These are phyloP conservation scores for Haliclystus octoradiatus DNA, from an alignment of 30 jellyfish, hydroid and myxozoan genomes.

Conservation along the genomic window DNA sequence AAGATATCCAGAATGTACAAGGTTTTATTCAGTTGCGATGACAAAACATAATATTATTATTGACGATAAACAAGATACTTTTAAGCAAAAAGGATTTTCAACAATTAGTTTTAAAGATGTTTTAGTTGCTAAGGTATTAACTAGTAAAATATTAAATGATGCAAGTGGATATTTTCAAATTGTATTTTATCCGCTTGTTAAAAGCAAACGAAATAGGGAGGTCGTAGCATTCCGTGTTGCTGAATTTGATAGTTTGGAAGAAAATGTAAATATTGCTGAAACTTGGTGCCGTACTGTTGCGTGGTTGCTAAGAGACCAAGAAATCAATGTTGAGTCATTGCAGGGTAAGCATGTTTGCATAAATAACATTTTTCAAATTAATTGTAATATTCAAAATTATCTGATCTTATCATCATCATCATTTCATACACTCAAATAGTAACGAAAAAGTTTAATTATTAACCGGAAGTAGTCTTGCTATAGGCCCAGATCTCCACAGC, in stretches of 20 bases:
- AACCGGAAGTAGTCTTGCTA: too few relatives aligned
- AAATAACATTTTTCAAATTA: background rate
- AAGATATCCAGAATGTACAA: slow-evolving; percentile 42
- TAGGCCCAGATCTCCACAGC: too few relatives aligned
- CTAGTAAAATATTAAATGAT: slow-evolving; percentile 39
- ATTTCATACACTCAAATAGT: too few relatives aligned
- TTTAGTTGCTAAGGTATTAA: slow-evolving; percentile 40
- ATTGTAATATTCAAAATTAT: too few relatives aligned
- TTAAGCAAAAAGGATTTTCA: slow-evolving; percentile 20
- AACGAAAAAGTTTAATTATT: too few relatives aligned
- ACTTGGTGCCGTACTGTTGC: slow-evolving; percentile 73
- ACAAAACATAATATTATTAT: slow-evolving; percentile 45
- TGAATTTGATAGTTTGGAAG: slow-evolving; percentile 47
- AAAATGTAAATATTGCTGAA: slow-evolving; percentile 46
- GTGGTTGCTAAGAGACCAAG: slow-evolving; percentile 59
- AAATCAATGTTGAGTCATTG: slow-evolving; percentile 20
- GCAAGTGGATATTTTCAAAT: slow-evolving; percentile 39
- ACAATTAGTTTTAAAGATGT: slow-evolving; percentile 55
- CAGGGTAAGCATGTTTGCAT: slow-evolving; percentile 23
- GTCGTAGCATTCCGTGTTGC: slow-evolving; percentile 49
- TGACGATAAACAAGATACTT: slow-evolving; percentile 19
- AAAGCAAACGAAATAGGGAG: slow-evolving; percentile 17
- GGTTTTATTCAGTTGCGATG: slow-evolving; percentile 17
- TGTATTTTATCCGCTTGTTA: slow-evolving; percentile 28
- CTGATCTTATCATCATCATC: too few relatives aligned